These are phyloP conservation scores for Timandra comae DNA, from an alignment of 2,888 invertebrate genomes.

Conservation along the genomic window DNA sequence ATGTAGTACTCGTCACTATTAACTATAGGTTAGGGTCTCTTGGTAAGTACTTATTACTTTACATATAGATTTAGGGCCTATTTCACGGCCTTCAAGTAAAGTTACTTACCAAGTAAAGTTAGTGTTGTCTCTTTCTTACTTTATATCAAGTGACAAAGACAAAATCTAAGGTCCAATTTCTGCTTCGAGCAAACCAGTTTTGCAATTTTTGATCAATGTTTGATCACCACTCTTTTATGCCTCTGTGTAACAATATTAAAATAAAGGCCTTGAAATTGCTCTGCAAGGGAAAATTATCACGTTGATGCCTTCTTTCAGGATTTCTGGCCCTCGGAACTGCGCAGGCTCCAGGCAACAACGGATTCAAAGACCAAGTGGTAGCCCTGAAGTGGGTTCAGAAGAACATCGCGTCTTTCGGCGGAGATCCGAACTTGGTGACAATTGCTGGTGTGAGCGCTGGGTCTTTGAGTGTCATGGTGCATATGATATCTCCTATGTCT, in stretches of 20 bases:
- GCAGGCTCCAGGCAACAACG: conserved; percentile 41
- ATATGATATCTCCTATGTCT: conserved; percentile 1
- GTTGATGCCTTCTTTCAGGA: conserved; percentile 57
- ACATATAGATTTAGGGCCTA: too few relatives aligned
- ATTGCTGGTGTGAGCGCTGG: conserved; percentile 77
- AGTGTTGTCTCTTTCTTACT: too few relatives aligned
- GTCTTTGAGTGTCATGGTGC: conserved; percentile 41
- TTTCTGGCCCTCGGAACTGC: conserved; percentile 31
- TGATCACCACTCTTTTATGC: too few relatives aligned
- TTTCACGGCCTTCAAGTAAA: too few relatives aligned
- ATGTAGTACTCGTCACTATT: conserved; percentile 38
- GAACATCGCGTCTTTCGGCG: conserved; percentile 81
- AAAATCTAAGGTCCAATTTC: too few relatives aligned
- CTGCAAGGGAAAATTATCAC: too few relatives aligned
- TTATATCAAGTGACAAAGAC: too few relatives aligned
- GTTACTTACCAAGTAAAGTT: too few relatives aligned
- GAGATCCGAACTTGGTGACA: conserved; percentile 79
- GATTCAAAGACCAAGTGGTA: conserved; percentile 43
- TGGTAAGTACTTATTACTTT: conserved; percentile 51
- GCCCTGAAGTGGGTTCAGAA: conserved; percentile 73
- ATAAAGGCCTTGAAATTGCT: too few relatives aligned
- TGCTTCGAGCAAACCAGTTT: too few relatives aligned
- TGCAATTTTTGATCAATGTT: too few relatives aligned
- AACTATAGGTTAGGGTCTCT: conserved; percentile 44
- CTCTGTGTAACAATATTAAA: too few relatives aligned